Evolutionary conservation across 2,888 invertebrate species (phyloP), one percentile per base, ranked within the genome.

Genomic region (Drosophila atripex): DNA sequence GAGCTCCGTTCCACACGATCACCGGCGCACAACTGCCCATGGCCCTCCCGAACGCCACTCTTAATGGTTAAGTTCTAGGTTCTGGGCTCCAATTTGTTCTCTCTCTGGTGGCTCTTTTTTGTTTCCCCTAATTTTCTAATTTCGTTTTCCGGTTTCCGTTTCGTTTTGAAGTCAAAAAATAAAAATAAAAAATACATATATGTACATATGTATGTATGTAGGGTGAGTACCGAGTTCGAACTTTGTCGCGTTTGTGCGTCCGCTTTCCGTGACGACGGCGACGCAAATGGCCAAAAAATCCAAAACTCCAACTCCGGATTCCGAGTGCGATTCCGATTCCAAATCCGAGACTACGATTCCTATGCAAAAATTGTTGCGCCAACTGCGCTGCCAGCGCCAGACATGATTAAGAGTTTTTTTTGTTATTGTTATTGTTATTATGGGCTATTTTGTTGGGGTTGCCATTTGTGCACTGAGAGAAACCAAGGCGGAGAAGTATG

Each of bases 1-100:
- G 89, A n/a, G 78, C 89, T 54, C 89, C 89, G 80, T 89, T 87
- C 89, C 89, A 89, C 65, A 89, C 76, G 56, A 78, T 85, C 64
- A 89, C 87, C 76, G 90, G 88, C 57, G 46, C 60, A 38, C 70
- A 51, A 70, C 71, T 70, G 71, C 61, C 28, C 71, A 71, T 70
- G 12, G 51, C 18, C 25, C 12, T 11, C 43, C 12, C 45, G 18
- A 32, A 6, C 18, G 14, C 9, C 16, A 8, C 39, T 18, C 39
- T 41, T 18, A 41, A 41, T 41, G 39, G 39, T 50, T 43, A 28
- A 18, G 46, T 56, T 47, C 12, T 12, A n/a, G 28, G 9, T 23
- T 46, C 46, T 16, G 12, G n/a, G 9, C 16, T 23, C 32, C 35
- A 9, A 9, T 43, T 12, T 11, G 18, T 21, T 43, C 3, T 6